Percentiles rank a stretch among this genome's conserved stretches.
Conservation (phyloP, 2,888 invertebrate genomes). For the Acleris emargana region DNA sequence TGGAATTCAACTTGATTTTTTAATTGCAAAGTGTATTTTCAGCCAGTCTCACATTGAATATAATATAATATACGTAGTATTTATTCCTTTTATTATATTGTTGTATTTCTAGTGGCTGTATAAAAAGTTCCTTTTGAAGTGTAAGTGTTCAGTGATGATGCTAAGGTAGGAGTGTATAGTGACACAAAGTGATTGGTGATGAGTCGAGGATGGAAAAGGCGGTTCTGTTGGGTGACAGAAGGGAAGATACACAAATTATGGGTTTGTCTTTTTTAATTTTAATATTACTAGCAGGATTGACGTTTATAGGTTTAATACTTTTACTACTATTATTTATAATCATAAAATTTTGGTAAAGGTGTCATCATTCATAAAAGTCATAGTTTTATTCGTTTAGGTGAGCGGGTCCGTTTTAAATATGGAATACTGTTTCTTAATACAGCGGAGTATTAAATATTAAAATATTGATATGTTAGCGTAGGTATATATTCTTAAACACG, state of each 20-base stretch:
- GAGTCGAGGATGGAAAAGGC: slow-evolving; percentile 69
- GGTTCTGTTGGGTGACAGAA: slow-evolving; percentile 65
- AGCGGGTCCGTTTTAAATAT: too few species aligned
- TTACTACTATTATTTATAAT: too few species aligned
- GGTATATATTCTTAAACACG: too few species aligned
- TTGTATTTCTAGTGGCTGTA: slow-evolving; percentile 19
- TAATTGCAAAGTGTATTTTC: not conserved
- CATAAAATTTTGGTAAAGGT: too few species aligned
- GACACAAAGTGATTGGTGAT: slow-evolving; percentile 50
- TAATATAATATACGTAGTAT: too few species aligned
- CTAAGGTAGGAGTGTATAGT: slow-evolving; percentile 33
- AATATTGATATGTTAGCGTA: too few species aligned
- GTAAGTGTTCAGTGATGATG: slow-evolving; percentile 26
- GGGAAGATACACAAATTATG: slow-evolving; percentile 65
- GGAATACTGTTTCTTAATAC: too few species aligned
- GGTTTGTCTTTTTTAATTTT: slow-evolving; percentile 55
- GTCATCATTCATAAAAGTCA: too few species aligned
- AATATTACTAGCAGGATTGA: not conserved
- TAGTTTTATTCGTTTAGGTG: too few species aligned
- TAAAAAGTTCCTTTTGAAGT: slow-evolving; percentile 1
- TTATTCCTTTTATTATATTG: too few species aligned
- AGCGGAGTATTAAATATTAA: too few species aligned
- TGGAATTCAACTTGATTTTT: not conserved
- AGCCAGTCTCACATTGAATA: slow-evolving; percentile 9
- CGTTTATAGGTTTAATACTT: too few species aligned